These are phyloP conservation scores for Noctua janthina DNA, from an alignment of 2,888 invertebrate species.

Conservation along the genomic window DNA sequence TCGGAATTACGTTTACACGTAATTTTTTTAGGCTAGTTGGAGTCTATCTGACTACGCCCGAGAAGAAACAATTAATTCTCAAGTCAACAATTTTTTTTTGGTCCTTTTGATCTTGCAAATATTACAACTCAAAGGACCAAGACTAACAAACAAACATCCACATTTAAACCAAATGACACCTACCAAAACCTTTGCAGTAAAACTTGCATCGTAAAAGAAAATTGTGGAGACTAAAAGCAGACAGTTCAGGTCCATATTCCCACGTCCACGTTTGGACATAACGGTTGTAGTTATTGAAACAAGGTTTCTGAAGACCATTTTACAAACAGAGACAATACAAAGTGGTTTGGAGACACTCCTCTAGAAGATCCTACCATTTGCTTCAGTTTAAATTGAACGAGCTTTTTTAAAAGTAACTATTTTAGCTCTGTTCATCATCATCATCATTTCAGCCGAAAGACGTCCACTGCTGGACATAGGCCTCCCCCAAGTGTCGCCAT, in stretches of 20 bases:
- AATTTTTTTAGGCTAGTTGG: no score
- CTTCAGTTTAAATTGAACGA: neutral
- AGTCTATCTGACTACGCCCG: no score
- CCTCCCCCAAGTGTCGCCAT: no score
- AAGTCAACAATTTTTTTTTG: no score
- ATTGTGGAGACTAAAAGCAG: conserved; percentile 26
- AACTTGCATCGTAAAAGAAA: conserved; percentile 48
- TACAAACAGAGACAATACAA: conserved; percentile 70
- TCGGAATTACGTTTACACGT: neutral
- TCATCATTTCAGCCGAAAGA: no score
- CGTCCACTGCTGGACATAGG: no score
- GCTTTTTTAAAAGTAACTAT: no score
- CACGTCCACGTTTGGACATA: conserved; percentile 55
- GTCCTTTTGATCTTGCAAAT: neutral
- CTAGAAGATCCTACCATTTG: conserved; percentile 60
- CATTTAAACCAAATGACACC: neutral
- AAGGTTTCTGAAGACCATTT: conserved; percentile 67
- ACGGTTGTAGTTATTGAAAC: conserved; percentile 66
- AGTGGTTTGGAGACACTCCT: conserved; percentile 66
- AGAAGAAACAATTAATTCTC: no score
- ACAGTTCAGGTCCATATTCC: conserved; percentile 51
- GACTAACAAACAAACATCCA: neutral
- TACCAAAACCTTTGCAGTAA: neutral
- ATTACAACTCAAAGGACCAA: neutral
- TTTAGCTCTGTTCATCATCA: no score